phyloP scores from a whole-genome alignment of 2,888 invertebrate species.

The Leuctra nigra region DNA sequence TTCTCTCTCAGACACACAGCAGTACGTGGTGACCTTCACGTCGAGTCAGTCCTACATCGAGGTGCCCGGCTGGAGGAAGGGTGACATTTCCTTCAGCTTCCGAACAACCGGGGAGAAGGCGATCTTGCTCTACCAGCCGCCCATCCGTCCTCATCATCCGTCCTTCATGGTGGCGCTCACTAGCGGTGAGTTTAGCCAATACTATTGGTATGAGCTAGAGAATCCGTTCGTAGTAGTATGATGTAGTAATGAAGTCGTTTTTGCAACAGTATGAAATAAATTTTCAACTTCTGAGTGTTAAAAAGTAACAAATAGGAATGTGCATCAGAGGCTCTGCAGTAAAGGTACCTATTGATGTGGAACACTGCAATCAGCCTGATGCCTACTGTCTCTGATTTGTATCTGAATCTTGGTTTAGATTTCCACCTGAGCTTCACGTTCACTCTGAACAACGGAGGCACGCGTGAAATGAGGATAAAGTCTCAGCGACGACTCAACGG shows the following conservation, averaged over 20 bases:
- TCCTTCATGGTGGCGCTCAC: constrained; percentile 89
- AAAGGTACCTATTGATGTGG: too few species aligned
- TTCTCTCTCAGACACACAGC: constrained; percentile 67
- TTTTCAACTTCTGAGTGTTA: too few species aligned
- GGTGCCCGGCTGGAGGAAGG: constrained; percentile 89
- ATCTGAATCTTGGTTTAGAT: constrained; percentile 54
- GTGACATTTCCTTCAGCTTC: constrained; percentile 88
- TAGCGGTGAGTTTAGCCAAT: constrained; percentile 54
- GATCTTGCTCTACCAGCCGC: constrained; percentile 83
- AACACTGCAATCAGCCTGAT: too few species aligned
- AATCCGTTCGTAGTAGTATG: too few species aligned
- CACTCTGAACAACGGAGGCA: constrained; percentile 75
- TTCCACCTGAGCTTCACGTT: constrained; percentile 85
- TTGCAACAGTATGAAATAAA: neutral
- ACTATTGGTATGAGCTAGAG: too few species aligned
- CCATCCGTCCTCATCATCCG: constrained; percentile 80
- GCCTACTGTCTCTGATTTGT: too few species aligned
- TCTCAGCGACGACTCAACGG: constrained; percentile 78
- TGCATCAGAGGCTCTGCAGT: too few species aligned
- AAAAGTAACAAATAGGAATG: too few species aligned
- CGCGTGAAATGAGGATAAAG: constrained; percentile 73
- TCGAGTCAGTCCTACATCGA: constrained; percentile 88
- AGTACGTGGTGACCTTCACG: constrained; percentile 89
- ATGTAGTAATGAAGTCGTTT: too few species aligned
- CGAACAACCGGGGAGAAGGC: constrained; percentile 87